These are phyloP conservation scores for Nasua narica DNA, from an alignment of 2,797 vertebrate species.

Conservation along the genomic window DNA sequence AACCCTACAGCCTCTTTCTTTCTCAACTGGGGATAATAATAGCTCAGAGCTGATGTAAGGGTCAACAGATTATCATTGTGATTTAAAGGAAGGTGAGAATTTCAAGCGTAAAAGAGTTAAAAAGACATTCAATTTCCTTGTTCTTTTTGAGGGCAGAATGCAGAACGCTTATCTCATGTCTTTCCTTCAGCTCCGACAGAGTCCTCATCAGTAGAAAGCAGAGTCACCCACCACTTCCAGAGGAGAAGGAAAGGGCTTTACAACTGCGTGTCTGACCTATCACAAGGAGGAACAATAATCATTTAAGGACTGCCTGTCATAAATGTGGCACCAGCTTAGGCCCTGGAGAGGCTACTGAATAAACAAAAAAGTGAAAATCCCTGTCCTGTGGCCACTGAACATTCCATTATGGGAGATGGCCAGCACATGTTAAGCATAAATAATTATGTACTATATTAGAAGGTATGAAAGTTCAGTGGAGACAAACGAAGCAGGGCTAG, in stretches of 20 bases:
- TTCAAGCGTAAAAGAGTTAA: conserved; percentile 39
- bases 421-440: neutral
- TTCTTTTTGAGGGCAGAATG: neutral
- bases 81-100: conserved; percentile 53
- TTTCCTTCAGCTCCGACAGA: neutral
- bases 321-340: neutral
- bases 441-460: neutral
- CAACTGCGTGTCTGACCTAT: neutral
- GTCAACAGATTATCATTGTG: conserved; percentile 30
- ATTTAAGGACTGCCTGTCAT: neutral
- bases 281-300: neutral
- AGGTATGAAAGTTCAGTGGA: neutral
- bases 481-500: neutral
- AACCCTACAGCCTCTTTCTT: neutral
- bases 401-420: neutral
- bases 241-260: neutral
- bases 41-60: neutral
- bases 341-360: neutral
- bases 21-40: conserved; percentile 32
- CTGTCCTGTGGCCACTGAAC: neutral
- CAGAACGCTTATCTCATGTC: neutral
- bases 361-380: neutral
- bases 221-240: neutral
- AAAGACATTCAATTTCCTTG: neutral
- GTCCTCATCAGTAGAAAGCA: neutral